Conservation (phyloP, 1,140 invertebrate genomes). For the Diorhabda carinulata region DNA sequence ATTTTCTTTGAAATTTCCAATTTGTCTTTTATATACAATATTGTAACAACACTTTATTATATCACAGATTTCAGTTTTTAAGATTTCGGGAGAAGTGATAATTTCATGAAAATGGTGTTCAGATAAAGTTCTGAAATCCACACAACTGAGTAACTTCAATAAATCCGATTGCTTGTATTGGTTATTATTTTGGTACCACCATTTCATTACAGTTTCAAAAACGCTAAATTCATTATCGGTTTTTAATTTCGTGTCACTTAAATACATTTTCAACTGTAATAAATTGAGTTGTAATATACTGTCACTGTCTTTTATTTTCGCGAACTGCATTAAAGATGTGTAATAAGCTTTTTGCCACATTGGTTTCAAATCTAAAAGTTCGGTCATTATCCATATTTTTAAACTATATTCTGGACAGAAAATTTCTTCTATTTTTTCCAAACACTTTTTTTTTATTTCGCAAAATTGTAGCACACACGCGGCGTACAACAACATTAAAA, state of each 20-base stretch:
- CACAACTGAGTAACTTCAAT: conserved; percentile 32
- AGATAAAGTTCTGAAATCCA: conserved; percentile 36
- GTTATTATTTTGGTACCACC: conserved; percentile 37
- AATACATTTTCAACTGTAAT: conserved; percentile 35
- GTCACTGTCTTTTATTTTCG: conserved; percentile 28
- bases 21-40: conserved; percentile 18
- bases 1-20: conserved; percentile 9
- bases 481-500: conserved; percentile 32
- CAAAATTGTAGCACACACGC: conserved; percentile 42
- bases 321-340: conserved; percentile 37
- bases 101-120: conserved; percentile 36
- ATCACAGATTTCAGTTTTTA: conserved; percentile 22
- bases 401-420: conserved; percentile 36
- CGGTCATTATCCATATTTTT: conserved; percentile 38
- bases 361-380: conserved; percentile 32
- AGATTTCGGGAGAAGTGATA: conserved; percentile 33
- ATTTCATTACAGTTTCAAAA: conserved; percentile 37
- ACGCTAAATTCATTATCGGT: conserved; percentile 37
- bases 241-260: conserved; percentile 35
- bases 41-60: conserved; percentile 29
- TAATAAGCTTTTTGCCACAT: conserved; percentile 41
- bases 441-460: conserved; percentile 28
- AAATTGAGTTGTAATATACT: conserved; percentile 33
- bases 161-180: conserved; percentile 16
- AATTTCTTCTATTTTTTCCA: conserved; percentile 24